Percentiles rank a stretch among this genome's conserved stretches.
phyloP scores from a whole-genome alignment of 2,797 vertebrate species.

The Aldrovandia affinis region DNA sequence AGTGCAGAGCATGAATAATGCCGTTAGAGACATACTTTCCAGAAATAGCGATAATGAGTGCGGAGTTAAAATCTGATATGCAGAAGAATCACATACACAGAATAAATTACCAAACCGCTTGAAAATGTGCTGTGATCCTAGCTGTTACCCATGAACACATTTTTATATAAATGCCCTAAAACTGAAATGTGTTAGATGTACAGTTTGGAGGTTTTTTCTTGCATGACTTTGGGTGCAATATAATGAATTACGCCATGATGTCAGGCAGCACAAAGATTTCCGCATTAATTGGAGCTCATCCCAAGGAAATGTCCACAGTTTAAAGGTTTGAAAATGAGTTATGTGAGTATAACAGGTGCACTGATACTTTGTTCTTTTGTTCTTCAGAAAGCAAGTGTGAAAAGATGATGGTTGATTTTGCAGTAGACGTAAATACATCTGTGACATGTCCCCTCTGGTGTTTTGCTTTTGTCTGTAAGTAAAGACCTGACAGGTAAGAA shows the following conservation, averaged over 20 bases:
- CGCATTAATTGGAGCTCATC: not conserved
- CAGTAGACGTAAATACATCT: not conserved
- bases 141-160: not conserved
- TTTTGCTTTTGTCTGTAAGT: not conserved
- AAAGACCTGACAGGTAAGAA: not conserved
- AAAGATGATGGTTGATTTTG: not conserved
- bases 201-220: not conserved
- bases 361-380: not conserved
- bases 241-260: not conserved
- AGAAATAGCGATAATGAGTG: not conserved
- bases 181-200: not conserved
- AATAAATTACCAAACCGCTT: conserved; percentile 4
- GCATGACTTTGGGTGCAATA: not conserved
- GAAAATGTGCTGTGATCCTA: not conserved
- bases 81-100: not conserved
- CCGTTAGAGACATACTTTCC: not conserved
- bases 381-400: not conserved
- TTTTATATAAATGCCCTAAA: not conserved
- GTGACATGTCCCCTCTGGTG: not conserved
- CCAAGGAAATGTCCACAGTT: not conserved
- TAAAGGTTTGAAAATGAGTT: not conserved
- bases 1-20: not conserved
- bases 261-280: not conserved
- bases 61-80: conserved; percentile 8
- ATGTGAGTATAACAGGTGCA: not conserved